These are phyloP conservation scores for Neuroscelio doddi DNA, from an alignment of 2,888 invertebrate species.

Conservation along the genomic window DNA sequence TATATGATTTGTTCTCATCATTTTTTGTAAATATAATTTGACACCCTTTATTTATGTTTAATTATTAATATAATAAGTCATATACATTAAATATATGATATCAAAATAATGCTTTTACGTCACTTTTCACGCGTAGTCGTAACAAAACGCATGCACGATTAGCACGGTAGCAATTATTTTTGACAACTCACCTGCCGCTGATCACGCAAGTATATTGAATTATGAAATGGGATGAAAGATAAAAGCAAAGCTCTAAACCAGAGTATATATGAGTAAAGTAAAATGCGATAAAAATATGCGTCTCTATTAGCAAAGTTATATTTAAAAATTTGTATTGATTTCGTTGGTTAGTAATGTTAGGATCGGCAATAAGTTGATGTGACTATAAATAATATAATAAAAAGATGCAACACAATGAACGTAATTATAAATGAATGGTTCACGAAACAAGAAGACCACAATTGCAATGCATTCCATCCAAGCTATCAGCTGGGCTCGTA, in stretches of 20 bases:
- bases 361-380: too few species aligned
- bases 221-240: slow-evolving; percentile 26
- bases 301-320: too few species aligned
- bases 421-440: slow-evolving; percentile 38
- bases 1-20: too few species aligned
- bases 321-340: too few species aligned
- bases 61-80: too few species aligned
- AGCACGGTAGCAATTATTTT: slow-evolving; percentile 34
- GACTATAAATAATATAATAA: too few species aligned
- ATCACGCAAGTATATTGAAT: slow-evolving; percentile 36
- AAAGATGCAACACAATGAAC: slow-evolving; percentile 20
- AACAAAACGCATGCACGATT: slow-evolving; percentile 32
- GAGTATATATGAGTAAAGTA: slow-evolving; percentile 16
- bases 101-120: slow-evolving; percentile 21
- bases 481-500: slow-evolving; percentile 39
- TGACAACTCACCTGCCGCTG: slow-evolving; percentile 29
- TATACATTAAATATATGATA: too few species aligned
- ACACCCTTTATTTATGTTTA: too few species aligned
- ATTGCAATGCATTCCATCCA: slow-evolving; percentile 33
- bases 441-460: slow-evolving; percentile 40
- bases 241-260: slow-evolving; percentile 15
- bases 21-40: too few species aligned
- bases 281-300: slow-evolving; percentile 19
- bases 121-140: slow-evolving; percentile 23
- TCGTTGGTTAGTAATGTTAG: too few species aligned